These are phyloP conservation scores for Brachyhypopomus occidentalis DNA, from an alignment of 2,113 vertebrate genomes.

Conservation along the genomic window DNA sequence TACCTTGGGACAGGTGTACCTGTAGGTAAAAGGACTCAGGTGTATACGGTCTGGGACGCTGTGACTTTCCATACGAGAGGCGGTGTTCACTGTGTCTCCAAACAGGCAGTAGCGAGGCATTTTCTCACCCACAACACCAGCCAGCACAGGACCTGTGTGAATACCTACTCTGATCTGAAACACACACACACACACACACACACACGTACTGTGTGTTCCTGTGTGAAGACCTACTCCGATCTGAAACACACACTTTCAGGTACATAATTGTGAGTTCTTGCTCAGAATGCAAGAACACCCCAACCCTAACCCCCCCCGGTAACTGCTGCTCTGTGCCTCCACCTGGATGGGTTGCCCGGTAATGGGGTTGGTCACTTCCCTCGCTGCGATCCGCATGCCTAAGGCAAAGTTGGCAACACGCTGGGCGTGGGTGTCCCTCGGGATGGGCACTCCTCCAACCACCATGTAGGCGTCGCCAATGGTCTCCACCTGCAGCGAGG, in stretches of 20 bases:
- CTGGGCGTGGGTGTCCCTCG: constrained; percentile 64
- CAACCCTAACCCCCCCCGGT: neutral
- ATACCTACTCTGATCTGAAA: constrained; percentile 75
- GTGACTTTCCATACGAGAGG: constrained; percentile 77
- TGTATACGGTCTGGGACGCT: constrained; percentile 75
- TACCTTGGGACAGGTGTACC: constrained; percentile 39
- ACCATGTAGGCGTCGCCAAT: constrained; percentile 79
- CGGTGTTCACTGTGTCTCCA: constrained; percentile 79
- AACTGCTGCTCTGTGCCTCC: neutral
- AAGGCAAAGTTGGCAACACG: constrained; percentile 78
- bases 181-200: constrained; percentile 1
- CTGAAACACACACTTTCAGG: no score
- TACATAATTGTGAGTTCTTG: neutral
- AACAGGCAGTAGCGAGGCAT: constrained; percentile 77
- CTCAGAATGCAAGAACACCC: neutral
- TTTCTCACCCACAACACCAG: constrained; percentile 79
- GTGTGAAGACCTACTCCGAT: no score
- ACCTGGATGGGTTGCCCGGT: constrained; percentile 74
- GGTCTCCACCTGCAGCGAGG: constrained; percentile 71
- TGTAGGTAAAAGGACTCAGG: constrained; percentile 71
- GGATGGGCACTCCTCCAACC: constrained; percentile 69
- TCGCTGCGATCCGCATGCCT: constrained; percentile 72
- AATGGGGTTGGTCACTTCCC: constrained; percentile 73
- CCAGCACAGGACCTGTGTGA: constrained; percentile 72
- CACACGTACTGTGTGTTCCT: no score